A percentile compares a stretch with the other conserved stretches of the same genome.
These are phyloP conservation scores for Nebria salina DNA, from an alignment of 2,888 invertebrate species.

Conservation along the genomic window DNA sequence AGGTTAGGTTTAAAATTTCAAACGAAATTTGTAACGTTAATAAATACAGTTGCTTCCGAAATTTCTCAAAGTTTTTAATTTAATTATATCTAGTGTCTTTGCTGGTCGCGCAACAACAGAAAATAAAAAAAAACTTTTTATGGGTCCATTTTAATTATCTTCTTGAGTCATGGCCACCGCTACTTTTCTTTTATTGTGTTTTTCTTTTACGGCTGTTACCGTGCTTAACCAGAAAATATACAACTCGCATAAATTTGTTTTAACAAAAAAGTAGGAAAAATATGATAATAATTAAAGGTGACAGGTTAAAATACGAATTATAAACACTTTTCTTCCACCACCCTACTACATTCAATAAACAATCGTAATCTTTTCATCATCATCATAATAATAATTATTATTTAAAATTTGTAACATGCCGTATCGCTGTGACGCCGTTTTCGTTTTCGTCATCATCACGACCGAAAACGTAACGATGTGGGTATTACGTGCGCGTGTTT, in stretches of 20 bases:
- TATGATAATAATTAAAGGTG: slow-evolving; percentile 12
- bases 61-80: slow-evolving; percentile 41
- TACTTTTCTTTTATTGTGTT: slow-evolving; percentile 43
- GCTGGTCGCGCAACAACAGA: slow-evolving; percentile 31
- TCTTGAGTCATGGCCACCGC: slow-evolving; percentile 43
- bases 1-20: too few species aligned
- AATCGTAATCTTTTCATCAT: background rate
- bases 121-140: slow-evolving; percentile 46
- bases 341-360: background rate
- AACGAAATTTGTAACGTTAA: background rate
- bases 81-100: slow-evolving; percentile 42
- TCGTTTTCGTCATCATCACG: background rate
- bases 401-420: background rate
- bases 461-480: background rate
- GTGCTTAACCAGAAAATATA: slow-evolving; percentile 41
- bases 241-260: slow-evolving; percentile 42
- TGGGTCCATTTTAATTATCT: slow-evolving; percentile 46
- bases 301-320: slow-evolving; percentile 30
- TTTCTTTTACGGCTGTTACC: slow-evolving; percentile 28
- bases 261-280: slow-evolving; percentile 16
- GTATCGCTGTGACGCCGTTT: background rate
- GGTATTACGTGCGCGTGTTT: background rate
- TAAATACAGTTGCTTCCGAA: slow-evolving; percentile 4
- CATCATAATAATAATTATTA: background rate
- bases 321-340: background rate